Evolutionary conservation across 2,797 vertebrate species (phyloP).

Genomic region (Rhabdophis nuchalis): DNA sequence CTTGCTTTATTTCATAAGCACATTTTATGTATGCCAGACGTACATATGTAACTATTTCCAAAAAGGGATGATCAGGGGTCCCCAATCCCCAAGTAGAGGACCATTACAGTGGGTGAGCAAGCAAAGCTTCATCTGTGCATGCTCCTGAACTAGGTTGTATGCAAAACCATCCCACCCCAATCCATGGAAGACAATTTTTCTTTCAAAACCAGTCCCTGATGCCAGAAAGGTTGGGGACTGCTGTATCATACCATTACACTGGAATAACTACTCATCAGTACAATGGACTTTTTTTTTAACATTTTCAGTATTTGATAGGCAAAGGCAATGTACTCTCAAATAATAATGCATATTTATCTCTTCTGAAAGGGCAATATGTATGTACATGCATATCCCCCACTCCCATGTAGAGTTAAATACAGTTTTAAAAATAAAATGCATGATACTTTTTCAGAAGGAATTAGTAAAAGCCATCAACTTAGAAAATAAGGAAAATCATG

Average conservation of each 20-base stretch:
- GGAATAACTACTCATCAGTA: not conserved
- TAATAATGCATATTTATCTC: not conserved
- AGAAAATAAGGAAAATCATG: not conserved
- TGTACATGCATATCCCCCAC: not conserved
- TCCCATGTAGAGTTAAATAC: not conserved
- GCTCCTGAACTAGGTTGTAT: not conserved
- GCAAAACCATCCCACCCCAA: not conserved
- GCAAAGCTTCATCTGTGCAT: not conserved
- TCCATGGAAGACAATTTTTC: not conserved
- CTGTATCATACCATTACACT: not conserved
- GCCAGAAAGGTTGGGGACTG: not conserved
- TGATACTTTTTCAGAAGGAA: not conserved
- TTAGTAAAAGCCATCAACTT: not conserved
- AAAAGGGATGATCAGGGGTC: not conserved
- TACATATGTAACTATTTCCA: not conserved
- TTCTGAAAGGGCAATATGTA: not conserved
- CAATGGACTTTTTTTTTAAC: not conserved
- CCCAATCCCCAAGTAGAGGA: not conserved
- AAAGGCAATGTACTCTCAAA: not conserved
- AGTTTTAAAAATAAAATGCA: not conserved
- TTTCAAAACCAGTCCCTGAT: not conserved
- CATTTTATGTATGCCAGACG: not conserved
- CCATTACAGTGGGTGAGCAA: not conserved
- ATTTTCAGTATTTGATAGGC: not conserved
- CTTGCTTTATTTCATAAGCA: not conserved